Conservation (phyloP, 2,888 invertebrate species). For the Agriopis marginaria region DNA sequence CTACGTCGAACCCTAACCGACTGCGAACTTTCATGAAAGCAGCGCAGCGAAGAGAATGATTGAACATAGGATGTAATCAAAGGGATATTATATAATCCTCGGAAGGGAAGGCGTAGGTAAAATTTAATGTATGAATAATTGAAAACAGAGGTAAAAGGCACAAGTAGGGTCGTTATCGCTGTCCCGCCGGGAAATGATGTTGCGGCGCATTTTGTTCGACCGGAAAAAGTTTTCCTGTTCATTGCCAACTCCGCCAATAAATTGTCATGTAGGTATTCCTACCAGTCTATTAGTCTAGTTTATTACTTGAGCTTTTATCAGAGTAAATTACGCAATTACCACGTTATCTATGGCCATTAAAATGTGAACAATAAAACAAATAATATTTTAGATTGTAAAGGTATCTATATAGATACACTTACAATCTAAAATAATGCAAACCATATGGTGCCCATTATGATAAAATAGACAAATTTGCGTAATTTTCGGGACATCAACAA, state of each 20-base stretch:
- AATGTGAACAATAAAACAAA: neutral
- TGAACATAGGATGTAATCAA: conserved; percentile 67
- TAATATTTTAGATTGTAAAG: neutral
- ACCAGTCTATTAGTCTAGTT: conserved; percentile 60
- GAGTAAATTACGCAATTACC: neutral
- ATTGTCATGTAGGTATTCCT: conserved; percentile 40
- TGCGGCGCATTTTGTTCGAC: conserved; percentile 67
- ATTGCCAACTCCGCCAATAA: conserved; percentile 59
- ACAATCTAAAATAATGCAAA: too few species aligned
- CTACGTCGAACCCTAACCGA: conserved; percentile 49
- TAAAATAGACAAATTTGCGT: neutral
- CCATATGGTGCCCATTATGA: neutral
- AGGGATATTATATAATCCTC: conserved; percentile 62
- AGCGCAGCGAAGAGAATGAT: conserved; percentile 58
- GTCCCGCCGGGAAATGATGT: conserved; percentile 74
- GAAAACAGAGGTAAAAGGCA: conserved; percentile 77
- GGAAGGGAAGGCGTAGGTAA: conserved; percentile 57
- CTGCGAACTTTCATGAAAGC: conserved; percentile 57
- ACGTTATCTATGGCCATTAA: neutral
- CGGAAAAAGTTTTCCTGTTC: conserved; percentile 64
- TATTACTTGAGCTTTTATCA: conserved; percentile 41
- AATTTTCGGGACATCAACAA: conserved; percentile 20
- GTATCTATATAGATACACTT: neutral
- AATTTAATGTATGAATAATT: conserved; percentile 81
- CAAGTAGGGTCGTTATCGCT: conserved; percentile 75